Percentiles rank a stretch among this genome's conserved stretches.
Conservation (phyloP, 2,113 vertebrate species). For the Phrynosoma platyrhinos region DNA sequence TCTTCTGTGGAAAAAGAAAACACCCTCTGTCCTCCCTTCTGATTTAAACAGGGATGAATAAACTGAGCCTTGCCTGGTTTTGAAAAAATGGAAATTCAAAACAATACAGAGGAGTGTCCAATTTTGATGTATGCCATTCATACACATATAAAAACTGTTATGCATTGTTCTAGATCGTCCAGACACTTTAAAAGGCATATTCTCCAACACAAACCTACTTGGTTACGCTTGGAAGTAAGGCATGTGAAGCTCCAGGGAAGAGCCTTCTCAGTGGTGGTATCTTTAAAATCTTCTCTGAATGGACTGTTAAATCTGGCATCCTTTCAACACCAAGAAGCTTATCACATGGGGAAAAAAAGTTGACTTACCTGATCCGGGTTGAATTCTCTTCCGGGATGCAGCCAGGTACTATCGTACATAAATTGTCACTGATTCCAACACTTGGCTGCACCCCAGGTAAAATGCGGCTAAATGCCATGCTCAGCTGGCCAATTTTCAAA, state of each 20-base stretch:
- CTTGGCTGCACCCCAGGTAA: too few species aligned
- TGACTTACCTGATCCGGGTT: too few species aligned
- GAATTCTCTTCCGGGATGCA: too few species aligned
- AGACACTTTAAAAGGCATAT: neutral
- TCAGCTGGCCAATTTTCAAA: too few species aligned
- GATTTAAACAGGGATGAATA: constrained; percentile 23
- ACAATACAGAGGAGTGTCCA: neutral
- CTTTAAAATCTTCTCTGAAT: neutral
- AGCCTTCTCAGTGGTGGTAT: neutral
- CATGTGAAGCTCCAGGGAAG: neutral
- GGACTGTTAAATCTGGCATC: neutral
- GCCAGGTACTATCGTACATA: too few species aligned
- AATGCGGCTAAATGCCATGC: too few species aligned
- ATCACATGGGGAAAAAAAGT: too few species aligned
- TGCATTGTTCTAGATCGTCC: too few species aligned
- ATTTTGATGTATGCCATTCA: neutral
- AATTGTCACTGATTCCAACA: too few species aligned
- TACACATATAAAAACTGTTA: neutral
- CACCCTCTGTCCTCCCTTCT: neutral
- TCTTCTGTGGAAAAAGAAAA: neutral
- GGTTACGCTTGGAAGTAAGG: neutral
- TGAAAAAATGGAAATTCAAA: neutral
- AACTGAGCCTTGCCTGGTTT: constrained; percentile 14
- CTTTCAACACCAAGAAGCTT: neutral
- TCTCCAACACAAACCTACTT: neutral